These are phyloP conservation scores for Oceanites oceanicus DNA, from an alignment of 2,113 vertebrate species.

Conservation along the genomic window DNA sequence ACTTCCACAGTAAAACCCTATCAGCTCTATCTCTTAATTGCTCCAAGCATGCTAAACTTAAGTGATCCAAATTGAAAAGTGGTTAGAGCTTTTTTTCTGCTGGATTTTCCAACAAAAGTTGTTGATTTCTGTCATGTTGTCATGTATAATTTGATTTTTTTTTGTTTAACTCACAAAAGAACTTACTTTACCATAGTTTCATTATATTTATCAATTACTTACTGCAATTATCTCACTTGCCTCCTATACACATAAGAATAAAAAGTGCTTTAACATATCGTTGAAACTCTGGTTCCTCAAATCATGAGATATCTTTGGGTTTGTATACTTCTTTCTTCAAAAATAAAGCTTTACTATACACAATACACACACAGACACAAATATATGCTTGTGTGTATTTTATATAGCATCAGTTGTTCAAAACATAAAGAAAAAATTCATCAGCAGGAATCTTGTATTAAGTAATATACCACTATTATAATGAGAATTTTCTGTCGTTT, in stretches of 20 bases:
- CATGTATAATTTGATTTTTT: accelerated
- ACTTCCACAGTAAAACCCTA: neutral
- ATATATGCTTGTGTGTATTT: neutral
- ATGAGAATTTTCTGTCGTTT: neutral
- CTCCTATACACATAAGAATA: neutral
- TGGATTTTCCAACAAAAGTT: neutral
- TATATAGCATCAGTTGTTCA: neutral
- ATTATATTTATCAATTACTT: neutral
- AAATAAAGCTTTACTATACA: neutral
- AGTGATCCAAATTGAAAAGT: neutral
- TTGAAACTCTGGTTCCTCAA: neutral
- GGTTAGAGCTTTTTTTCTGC: neutral
- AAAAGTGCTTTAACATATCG: neutral
- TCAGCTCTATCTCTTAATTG: neutral
- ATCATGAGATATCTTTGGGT: accelerated
- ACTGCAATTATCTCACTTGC: neutral
- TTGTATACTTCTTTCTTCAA: neutral
- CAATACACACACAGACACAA: accelerated
- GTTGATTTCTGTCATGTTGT: neutral
- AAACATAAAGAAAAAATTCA: neutral
- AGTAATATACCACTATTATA: neutral
- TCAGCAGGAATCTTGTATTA: neutral
- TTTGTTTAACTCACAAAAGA: neutral
- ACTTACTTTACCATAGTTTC: neutral
- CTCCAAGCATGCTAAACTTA: neutral